Evolutionary conservation across 1,140 invertebrate species (phyloP).

Genomic region (Aplysia californica): DNA sequence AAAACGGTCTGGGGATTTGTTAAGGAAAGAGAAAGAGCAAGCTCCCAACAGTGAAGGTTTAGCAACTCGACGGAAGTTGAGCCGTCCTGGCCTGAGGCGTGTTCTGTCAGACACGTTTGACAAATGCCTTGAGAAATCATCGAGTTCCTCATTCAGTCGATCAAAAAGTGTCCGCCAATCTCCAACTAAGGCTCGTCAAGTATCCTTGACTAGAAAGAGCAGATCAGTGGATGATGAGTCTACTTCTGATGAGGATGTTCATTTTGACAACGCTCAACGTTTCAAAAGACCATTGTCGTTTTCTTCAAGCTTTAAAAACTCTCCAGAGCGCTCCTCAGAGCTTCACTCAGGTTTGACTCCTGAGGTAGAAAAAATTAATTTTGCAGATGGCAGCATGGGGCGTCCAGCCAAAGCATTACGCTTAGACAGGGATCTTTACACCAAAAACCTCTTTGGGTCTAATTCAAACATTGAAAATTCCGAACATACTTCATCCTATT

Average conservation of each 20-base stretch:
- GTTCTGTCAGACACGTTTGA: constrained; percentile 28
- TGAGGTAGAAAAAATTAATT: neutral
- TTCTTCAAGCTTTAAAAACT: too few species aligned
- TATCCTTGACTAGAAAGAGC: too few species aligned
- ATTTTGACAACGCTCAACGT: too few species aligned
- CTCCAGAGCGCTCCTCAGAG: too few species aligned
- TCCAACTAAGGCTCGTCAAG: too few species aligned
- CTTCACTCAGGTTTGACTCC: constrained; percentile 5
- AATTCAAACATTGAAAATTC: too few species aligned
- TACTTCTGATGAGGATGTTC: too few species aligned
- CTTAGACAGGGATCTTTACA: neutral
- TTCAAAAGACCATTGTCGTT: too few species aligned
- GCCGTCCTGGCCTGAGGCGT: constrained; percentile 13
- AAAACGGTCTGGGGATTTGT: neutral
- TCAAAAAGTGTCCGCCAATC: too few species aligned
- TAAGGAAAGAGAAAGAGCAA: neutral
- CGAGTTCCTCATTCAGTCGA: neutral
- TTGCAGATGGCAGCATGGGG: neutral
- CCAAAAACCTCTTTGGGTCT: too few species aligned
- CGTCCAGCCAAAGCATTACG: neutral
- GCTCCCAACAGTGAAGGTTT: neutral
- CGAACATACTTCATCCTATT: too few species aligned
- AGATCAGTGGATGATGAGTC: too few species aligned
- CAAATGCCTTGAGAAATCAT: constrained; percentile 9
- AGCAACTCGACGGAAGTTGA: constrained; percentile 4